phyloP scores from a whole-genome alignment of 30 jellyfish, hydroid and myxozoan species.

The Aurelia sp. region DNA sequence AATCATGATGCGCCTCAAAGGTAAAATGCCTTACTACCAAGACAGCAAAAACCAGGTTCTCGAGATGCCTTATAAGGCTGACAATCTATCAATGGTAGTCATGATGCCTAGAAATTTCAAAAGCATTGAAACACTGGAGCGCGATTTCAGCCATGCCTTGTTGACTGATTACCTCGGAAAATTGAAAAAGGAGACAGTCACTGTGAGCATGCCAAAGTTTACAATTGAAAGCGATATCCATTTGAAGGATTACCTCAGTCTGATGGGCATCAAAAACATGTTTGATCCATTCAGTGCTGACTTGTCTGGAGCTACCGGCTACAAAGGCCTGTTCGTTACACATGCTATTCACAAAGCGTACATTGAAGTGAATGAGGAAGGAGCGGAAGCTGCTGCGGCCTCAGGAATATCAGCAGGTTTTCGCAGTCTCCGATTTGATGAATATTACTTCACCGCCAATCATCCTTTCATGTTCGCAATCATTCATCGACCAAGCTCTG shows the following conservation, averaged over 20 bases:
- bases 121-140: constrained; percentile 46
- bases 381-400: constrained; percentile 89
- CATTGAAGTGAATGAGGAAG: constrained; percentile 76
- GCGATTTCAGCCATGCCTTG: constrained; percentile 11
- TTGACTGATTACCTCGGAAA: constrained; percentile 15
- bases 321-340: constrained; percentile 56
- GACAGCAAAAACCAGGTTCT: constrained; percentile 46
- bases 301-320: constrained; percentile 59
- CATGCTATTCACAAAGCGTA: constrained; percentile 73
- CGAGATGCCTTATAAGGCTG: constrained; percentile 70
- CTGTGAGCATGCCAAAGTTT: constrained; percentile 59
- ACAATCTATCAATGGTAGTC: constrained; percentile 49
- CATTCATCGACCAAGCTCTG: constrained; percentile 49
- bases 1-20: constrained; percentile 40
- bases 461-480: constrained; percentile 63
- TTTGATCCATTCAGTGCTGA: constrained; percentile 70
- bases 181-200: constrained; percentile 20
- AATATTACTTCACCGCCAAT: constrained; percentile 19
- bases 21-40: constrained; percentile 18
- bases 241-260: constrained; percentile 47
- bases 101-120: constrained; percentile 40
- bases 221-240: constrained; percentile 47
- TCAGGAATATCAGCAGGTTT: constrained; percentile 44
- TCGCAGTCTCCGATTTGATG: constrained; percentile 50
- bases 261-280: constrained; percentile 58